These are phyloP conservation scores for Brachypteracias leptosomus DNA, from an alignment of 2,113 vertebrate species.

Conservation along the genomic window DNA sequence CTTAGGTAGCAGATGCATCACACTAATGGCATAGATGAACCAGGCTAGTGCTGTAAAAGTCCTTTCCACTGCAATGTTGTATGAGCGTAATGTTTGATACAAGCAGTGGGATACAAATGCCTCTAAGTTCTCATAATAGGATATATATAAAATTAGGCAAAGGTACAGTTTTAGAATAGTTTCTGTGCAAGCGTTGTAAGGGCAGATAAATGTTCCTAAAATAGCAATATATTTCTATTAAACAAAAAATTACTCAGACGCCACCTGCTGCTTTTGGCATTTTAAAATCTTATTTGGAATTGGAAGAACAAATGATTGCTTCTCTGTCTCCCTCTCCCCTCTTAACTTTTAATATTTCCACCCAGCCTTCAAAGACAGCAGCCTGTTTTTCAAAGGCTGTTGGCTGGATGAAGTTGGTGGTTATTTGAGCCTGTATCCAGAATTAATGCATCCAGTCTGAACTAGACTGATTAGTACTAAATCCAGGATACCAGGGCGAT, in stretches of 20 bases:
- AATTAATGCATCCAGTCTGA: constrained; percentile 20
- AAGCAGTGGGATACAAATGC: not conserved
- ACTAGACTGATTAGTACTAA: constrained; percentile 30
- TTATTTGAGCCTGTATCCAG: constrained; percentile 11
- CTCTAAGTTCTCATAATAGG: constrained; percentile 11
- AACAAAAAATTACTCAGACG: constrained; percentile 48
- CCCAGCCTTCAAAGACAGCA: not conserved
- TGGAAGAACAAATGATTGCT: constrained; percentile 27
- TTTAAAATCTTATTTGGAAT: constrained; percentile 55
- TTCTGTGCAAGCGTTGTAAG: not conserved
- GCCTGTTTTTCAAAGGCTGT: not conserved
- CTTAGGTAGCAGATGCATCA: not conserved
- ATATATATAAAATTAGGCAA: constrained; percentile 20
- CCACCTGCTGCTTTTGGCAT: constrained; percentile 62
- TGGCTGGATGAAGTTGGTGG: not conserved
- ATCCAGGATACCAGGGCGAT: not conserved
- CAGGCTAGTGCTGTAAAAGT: not conserved
- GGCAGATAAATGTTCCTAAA: constrained; percentile 47
- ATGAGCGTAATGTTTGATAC: not conserved
- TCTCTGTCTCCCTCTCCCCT: constrained; percentile 17
- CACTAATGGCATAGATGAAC: not conserved
- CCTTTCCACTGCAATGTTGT: not conserved
- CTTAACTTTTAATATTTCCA: not conserved
- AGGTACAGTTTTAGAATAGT: constrained; percentile 23
- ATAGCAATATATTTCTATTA: constrained; percentile 54